Conservation (phyloP, 2,888 invertebrate genomes). For the Coleophora deauratella region DNA sequence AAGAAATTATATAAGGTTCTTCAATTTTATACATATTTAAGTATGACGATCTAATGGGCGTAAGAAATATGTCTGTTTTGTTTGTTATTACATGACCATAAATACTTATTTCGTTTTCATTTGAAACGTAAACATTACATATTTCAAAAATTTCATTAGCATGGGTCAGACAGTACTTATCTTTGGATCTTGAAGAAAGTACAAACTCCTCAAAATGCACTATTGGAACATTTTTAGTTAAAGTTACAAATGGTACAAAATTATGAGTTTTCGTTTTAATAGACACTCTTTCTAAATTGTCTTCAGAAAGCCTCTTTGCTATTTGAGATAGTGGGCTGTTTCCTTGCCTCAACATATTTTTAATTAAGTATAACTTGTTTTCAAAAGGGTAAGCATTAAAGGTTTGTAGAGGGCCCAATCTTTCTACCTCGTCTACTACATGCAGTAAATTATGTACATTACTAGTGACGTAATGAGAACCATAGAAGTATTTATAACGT, state of each 20-base stretch:
- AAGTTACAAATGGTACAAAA: background rate
- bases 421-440: slow-evolving; percentile 8
- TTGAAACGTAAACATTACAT: background rate
- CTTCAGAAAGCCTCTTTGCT: slow-evolving; percentile 12
- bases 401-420: slow-evolving; percentile 8
- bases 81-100: slow-evolving; percentile 1
- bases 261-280: background rate
- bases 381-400: slow-evolving; percentile 15
- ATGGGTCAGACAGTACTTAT: background rate
- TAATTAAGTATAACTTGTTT: slow-evolving; percentile 12
- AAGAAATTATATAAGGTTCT: background rate
- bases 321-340: slow-evolving; percentile 14
- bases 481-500: background rate
- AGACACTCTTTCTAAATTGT: background rate
- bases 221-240: background rate
- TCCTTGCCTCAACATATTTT: slow-evolving; percentile 12
- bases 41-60: slow-evolving; percentile 6
- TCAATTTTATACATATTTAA: slow-evolving; percentile 6
- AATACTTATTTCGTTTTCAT: slow-evolving; percentile 2
- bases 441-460: slow-evolving; percentile 12
- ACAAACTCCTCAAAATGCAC: slow-evolving; percentile 5
- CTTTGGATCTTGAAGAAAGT: slow-evolving; percentile 1
- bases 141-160: background rate
- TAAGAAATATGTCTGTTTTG: background rate
- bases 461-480: slow-evolving; percentile 1